Conservation (phyloP, 2,888 invertebrate species). For the Tenthredo amoena region DNA sequence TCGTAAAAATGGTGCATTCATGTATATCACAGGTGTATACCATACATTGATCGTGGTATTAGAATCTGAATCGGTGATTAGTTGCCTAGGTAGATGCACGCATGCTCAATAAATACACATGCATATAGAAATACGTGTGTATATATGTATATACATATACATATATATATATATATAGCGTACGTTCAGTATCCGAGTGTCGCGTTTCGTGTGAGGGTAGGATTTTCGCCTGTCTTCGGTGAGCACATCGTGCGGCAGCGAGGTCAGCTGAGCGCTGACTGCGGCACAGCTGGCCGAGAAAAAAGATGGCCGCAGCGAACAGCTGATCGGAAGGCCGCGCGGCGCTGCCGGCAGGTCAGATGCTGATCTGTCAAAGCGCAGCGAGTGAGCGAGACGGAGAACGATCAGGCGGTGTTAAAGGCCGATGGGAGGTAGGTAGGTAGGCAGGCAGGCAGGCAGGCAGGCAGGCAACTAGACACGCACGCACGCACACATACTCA, state of each 20-base stretch:
- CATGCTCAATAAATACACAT: background rate
- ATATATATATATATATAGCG: background rate
- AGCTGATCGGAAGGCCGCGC: conserved; percentile 70
- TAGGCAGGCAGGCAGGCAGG: background rate
- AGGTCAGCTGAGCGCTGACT: conserved; percentile 74
- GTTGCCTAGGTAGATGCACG: background rate
- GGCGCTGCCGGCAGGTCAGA: conserved; percentile 64
- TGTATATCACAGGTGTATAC: too few species aligned
- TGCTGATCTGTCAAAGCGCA: conserved; percentile 34
- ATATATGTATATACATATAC: too few species aligned
- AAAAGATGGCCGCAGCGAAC: conserved; percentile 73
- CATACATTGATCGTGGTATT: background rate
- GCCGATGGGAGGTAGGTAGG: background rate
- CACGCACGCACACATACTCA: background rate
- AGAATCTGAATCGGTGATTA: background rate
- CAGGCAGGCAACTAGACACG: background rate
- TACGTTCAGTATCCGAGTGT: background rate
- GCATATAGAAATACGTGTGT: background rate
- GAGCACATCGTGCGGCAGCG: conserved; percentile 57
- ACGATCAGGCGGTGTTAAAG: background rate
- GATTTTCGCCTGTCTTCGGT: background rate
- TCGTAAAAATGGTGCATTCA: too few species aligned
- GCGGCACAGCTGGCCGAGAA: conserved; percentile 71
- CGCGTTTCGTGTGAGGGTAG: background rate
- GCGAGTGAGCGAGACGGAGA: conserved; percentile 43